Base-by-base conservation (phyloP, 2,797 vertebrate genomes). In the Apodemus agrarius region DNA sequence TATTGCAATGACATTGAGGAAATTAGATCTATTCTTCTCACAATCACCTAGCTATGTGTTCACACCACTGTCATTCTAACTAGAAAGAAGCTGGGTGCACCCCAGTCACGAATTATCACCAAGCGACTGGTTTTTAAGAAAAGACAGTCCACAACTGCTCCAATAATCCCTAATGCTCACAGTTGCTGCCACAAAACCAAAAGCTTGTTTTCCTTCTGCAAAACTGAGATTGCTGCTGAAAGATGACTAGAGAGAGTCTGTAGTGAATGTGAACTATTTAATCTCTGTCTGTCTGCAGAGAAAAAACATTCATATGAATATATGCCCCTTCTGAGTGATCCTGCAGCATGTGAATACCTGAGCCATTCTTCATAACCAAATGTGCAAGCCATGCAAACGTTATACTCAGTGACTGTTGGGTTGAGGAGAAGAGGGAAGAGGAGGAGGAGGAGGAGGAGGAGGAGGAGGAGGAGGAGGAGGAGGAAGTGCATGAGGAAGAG, bases 11-110 rank as follows among this genome's bases (percentile, higher is more conserved):
- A 99, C 98, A 99, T 98, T 99, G 98, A 98, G 98, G 98, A 99
- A 99, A 99, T 99, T 98, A 98, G 98, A 98, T 98, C 98, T 98
- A 98, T 98, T 99, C 98, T 99, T 99, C 98, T 98, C 98, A 98
- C 98, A 98, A 98, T 99, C 99, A 98, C 97, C 98, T 96, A 97
- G 98, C 98, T 98, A 98, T 98, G 98, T 98, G 98, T 98, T 98
- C 97, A 97, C 98, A 98, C 98, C 98, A 98, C 98, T 98, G 98
- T 98, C 98, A 98, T 98, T 98, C 98, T 99, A 99, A 99, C 99
- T 98, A 98, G 98, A 97, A 98, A 97, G 98, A 99, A 98, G 97
- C 98, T 96, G 97, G 96, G 98, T 91, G 72, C 94, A 96, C 98
- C 98, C 98, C 96, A 97, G 96, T 98, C 98, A 98, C 98, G 98